Percentiles rank a stretch among this genome's conserved stretches.
Evolutionary conservation across 2,113 vertebrate genomes (phyloP).

Genomic region (Pelmatolapia mariae): DNA sequence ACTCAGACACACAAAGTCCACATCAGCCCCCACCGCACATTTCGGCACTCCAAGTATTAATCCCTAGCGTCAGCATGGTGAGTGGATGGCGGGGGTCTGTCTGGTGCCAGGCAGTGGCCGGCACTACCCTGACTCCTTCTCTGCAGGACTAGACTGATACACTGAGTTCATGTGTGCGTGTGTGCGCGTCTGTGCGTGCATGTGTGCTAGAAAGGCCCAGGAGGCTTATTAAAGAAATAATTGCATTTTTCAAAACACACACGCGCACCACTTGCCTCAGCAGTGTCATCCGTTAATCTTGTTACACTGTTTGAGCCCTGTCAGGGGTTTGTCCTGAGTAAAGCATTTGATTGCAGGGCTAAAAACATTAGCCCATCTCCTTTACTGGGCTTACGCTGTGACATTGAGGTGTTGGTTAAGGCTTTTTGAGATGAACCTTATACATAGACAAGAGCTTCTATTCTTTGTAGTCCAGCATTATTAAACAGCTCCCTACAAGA

Average conservation of each 20-base stretch:
- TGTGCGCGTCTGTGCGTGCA: not conserved
- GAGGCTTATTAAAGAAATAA: constrained; percentile 47
- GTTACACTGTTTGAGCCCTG: constrained; percentile 61
- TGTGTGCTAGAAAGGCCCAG: not conserved
- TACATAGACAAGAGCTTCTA: not conserved
- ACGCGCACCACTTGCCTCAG: not conserved
- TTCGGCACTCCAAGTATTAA: constrained; percentile 59
- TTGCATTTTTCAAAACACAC: constrained; percentile 56
- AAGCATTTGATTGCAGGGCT: constrained; percentile 42
- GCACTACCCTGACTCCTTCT: constrained; percentile 60
- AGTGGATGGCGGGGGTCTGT: constrained; percentile 59
- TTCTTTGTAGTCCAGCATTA: not conserved
- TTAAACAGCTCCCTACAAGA: not conserved
- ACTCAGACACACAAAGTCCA: not conserved
- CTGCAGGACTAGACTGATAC: constrained; percentile 6
- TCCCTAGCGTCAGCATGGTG: constrained; percentile 70
- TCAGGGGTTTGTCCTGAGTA: constrained; percentile 50
- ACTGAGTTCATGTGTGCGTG: not conserved
- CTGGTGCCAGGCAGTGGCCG: constrained; percentile 64
- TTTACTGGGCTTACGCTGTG: constrained; percentile 15
- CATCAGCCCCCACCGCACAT: constrained; percentile 16
- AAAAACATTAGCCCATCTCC: constrained; percentile 49
- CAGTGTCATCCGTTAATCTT: constrained; percentile 64
- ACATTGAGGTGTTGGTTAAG: constrained; percentile 28
- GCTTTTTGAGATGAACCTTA: not conserved